phyloP scores from a whole-genome alignment of 2,113 vertebrate species.

The Ammodramus savannarum region DNA sequence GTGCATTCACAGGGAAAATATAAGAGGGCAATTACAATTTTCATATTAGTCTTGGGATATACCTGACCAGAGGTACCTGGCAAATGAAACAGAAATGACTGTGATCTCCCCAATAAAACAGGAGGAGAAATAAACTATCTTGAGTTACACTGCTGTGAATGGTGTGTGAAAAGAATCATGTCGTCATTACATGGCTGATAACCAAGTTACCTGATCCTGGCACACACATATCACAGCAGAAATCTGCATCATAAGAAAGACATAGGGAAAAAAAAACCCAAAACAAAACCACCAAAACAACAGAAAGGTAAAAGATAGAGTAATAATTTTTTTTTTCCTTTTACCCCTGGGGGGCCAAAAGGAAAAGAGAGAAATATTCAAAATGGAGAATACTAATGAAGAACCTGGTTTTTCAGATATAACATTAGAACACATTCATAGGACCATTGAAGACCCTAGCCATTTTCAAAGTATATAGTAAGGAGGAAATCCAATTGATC shows the following conservation, averaged over 20 bases:
- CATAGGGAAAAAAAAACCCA: neutral
- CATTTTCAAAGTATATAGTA: neutral
- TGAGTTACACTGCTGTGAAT: neutral
- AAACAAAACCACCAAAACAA: neutral
- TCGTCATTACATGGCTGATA: neutral
- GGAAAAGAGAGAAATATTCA: neutral
- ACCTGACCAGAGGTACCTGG: neutral
- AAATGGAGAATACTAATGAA: neutral
- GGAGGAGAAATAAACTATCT: neutral
- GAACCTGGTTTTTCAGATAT: neutral
- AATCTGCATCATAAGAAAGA: neutral
- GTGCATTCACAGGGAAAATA: neutral
- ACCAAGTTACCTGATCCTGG: neutral
- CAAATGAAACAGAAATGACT: neutral
- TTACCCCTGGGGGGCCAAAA: neutral
- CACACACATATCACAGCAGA: neutral
- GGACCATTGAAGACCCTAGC: neutral
- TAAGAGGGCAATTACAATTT: neutral
- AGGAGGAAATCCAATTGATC: constrained; percentile 25
- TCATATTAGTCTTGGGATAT: neutral
- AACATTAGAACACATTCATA: neutral
- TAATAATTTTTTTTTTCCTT: neutral
- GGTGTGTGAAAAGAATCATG: neutral
- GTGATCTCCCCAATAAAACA: neutral
- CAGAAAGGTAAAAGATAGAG: neutral